phyloP scores from a whole-genome alignment of 2,113 vertebrate genomes.

The Haplochromis vanheusdeni region DNA sequence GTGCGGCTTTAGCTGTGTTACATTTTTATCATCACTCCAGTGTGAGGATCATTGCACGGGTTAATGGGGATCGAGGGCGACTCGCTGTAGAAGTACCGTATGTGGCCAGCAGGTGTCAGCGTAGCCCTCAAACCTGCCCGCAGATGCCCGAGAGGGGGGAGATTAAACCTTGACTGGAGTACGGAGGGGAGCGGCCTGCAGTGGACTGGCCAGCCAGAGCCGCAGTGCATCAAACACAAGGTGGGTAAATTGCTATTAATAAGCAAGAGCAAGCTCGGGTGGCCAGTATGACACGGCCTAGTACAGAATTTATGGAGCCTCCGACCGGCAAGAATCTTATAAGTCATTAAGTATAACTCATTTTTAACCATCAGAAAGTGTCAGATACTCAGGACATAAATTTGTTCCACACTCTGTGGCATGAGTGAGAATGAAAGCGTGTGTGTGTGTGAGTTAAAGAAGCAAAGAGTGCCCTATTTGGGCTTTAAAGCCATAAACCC shows the following conservation, averaged over 20 bases:
- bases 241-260: constrained; percentile 52
- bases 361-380: constrained; percentile 46
- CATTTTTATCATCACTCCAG: constrained; percentile 12
- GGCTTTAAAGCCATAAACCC: constrained; percentile 16
- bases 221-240: constrained; percentile 68
- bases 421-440: not conserved
- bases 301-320: constrained; percentile 35
- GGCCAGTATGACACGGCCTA: constrained; percentile 7
- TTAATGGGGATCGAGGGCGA: not conserved
- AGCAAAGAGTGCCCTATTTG: not conserved
- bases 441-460: not conserved
- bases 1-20: not conserved
- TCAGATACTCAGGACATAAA: constrained; percentile 16
- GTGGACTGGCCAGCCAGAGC: constrained; percentile 57
- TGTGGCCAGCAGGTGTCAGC: constrained; percentile 53
- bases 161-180: constrained; percentile 41
- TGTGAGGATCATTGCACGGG: constrained; percentile 21
- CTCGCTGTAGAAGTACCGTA: not conserved
- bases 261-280: constrained; percentile 13
- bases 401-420: constrained; percentile 5
- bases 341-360: constrained; percentile 35
- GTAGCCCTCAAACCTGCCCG: constrained; percentile 21
- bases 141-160: not conserved
- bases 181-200: constrained; percentile 60
- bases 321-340: not conserved